phyloP scores from a whole-genome alignment of 2,113 vertebrate genomes.

The Tragelaphus scriptus region DNA sequence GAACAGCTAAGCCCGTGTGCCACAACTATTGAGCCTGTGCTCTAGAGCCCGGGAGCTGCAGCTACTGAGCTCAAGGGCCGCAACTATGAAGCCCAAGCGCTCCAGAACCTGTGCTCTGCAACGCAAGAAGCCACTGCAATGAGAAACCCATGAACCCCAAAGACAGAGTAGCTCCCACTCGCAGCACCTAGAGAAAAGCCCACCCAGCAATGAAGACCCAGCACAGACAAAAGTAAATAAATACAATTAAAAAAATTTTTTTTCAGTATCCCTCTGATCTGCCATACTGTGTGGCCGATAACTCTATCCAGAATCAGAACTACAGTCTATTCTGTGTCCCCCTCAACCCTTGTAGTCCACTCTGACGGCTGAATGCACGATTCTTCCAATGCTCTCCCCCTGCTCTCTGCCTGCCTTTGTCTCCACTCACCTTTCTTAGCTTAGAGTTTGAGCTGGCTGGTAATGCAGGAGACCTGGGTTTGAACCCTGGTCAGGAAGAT shows the following conservation, averaged over 20 bases:
- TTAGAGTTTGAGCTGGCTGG: background rate
- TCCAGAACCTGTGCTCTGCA: background rate
- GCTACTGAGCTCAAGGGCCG: background rate
- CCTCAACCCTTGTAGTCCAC: background rate
- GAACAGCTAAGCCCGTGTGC: accelerated
- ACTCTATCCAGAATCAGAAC: background rate
- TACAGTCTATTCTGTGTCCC: background rate
- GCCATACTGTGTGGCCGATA: background rate
- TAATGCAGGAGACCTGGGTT: background rate
- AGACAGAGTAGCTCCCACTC: accelerated
- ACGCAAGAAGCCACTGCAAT: background rate
- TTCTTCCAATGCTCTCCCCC: background rate
- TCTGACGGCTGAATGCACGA: background rate
- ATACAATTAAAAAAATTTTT: accelerated
- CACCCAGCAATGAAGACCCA: background rate
- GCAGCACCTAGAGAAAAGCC: background rate
- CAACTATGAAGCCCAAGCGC: background rate
- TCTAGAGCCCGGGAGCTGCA: background rate
- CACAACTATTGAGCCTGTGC: background rate
- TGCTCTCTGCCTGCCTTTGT: background rate
- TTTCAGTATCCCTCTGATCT: background rate
- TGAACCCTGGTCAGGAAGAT: background rate
- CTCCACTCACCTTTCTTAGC: background rate
- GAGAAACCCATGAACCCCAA: background rate
- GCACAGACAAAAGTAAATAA: background rate